Evolutionary conservation across 2,797 vertebrate species (phyloP).

Genomic region (Sylvilagus floridanus): DNA sequence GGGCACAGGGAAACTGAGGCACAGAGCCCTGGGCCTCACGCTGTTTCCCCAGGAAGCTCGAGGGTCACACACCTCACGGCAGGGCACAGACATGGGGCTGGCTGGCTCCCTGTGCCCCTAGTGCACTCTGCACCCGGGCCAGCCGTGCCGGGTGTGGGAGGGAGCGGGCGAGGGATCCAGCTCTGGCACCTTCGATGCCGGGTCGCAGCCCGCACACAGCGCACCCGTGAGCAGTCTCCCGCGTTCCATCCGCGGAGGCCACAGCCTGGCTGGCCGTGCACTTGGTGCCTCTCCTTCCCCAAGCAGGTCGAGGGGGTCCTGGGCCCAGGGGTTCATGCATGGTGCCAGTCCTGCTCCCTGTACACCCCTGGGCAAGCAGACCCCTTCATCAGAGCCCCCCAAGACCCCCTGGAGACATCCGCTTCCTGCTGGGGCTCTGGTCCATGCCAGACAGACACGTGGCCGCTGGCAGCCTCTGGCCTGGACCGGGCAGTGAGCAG

Average conservation of each 20-base stretch:
- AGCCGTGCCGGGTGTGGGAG: no score
- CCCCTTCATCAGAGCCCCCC: background rate
- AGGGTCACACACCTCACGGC: background rate
- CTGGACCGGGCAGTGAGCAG: background rate
- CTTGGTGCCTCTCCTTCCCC: background rate
- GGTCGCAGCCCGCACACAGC: background rate
- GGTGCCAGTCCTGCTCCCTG: background rate
- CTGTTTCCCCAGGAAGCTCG: background rate
- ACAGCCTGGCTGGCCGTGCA: background rate
- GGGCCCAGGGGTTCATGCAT: no score
- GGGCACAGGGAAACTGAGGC: slow-evolving; percentile 4
- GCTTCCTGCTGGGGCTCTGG: slow-evolving; percentile 60
- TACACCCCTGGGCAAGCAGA: slow-evolving; percentile 54
- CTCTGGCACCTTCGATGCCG: background rate
- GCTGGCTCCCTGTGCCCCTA: background rate
- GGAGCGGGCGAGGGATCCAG: background rate
- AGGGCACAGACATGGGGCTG: background rate
- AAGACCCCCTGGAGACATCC: slow-evolving; percentile 58
- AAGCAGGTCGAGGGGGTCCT: background rate
- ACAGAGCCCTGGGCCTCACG: background rate
- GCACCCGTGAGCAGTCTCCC: no score
- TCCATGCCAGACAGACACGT: background rate
- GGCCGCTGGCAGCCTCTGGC: slow-evolving; percentile 35
- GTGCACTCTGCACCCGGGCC: no score
- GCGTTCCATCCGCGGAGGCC: background rate